Evolutionary conservation across 2,888 invertebrate genomes (phyloP).

Genomic region (Heliconius cydno): DNA sequence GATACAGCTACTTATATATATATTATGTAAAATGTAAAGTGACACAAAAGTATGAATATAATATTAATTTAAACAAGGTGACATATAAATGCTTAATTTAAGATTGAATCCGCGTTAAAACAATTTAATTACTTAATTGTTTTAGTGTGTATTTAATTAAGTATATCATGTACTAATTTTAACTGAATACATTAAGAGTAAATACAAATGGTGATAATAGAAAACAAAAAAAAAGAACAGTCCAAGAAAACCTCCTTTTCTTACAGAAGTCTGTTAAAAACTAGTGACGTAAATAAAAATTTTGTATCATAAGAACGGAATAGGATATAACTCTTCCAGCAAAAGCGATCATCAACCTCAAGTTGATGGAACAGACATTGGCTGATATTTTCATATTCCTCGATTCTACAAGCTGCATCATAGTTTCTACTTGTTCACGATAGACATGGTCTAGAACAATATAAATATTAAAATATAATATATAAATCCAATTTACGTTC

Average conservation of each 20-base stretch:
- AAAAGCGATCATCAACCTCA: conserved; percentile 57
- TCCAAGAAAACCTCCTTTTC: too few species aligned
- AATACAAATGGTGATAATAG: too few species aligned
- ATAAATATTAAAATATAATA: background rate
- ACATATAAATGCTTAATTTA: too few species aligned
- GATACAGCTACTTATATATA: background rate
- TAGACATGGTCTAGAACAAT: conserved; percentile 57
- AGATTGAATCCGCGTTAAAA: background rate
- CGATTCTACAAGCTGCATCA: conserved; percentile 60
- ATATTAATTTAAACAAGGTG: too few species aligned
- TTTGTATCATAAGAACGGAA: conserved; percentile 64
- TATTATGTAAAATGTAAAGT: background rate
- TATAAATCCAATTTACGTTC: background rate
- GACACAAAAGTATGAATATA: background rate
- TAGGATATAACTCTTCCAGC: conserved; percentile 63
- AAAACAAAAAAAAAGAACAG: too few species aligned
- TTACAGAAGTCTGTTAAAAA: background rate
- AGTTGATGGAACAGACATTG: conserved; percentile 58
- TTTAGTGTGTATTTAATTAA: background rate
- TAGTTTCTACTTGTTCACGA: conserved; percentile 58
- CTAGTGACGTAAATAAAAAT: conserved; percentile 55
- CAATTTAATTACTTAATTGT: background rate
- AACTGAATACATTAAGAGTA: background rate
- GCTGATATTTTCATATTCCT: conserved; percentile 61
- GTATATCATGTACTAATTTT: too few species aligned